Evolutionary conservation across 1,140 invertebrate species (phyloP), one percentile per base, ranked within the genome.

Genomic region (Stegodyphus mimosarum): DNA sequence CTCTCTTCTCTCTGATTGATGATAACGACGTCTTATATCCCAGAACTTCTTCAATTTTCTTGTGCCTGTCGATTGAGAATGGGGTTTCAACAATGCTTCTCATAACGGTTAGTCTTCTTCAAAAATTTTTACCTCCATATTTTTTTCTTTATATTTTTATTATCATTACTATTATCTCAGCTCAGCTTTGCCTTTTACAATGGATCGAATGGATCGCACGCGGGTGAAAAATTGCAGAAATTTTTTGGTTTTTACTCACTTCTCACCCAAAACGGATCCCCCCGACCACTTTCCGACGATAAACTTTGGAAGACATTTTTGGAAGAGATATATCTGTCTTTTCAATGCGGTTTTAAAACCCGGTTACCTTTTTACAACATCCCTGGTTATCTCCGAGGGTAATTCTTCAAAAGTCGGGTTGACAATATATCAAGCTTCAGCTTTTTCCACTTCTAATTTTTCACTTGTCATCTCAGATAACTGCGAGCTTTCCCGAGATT

Each of bases 361-460:
- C 70, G 71, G 67, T 80, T 80, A 80, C 79, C 79, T 74, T 83
- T 83, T 83, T 83, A 73, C 66, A 52, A 50, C 69, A 33, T 33
- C 53, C 67, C 70, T 83, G 79, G 53, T 83, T 83, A 83, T 83
- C 79, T 73, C 79, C 74, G 10, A 55, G 55, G 33, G 79, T 74
- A 74, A 83, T 83, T 83, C 79, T 73, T 83, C 79, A 83, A 83
- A 73, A 73, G 79, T 73, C 70, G 13, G 50, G 70, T 53, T 71
- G 79, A 83, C 79, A 83, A 83, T 83, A 83, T 83, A 83, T 83
- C 79, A 83, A 49, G 71, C 49, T n/a, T 48, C 49, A 5, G 79
- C 69, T 83, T 83, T 83, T 83, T 83, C 79, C 79, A 83, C 70
- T 74, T 83, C 79, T 83, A 83, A 83, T 83, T 83, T 74, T 83